Conservation (phyloP, 2,888 invertebrate species). For the Agriotes lineatus region DNA sequence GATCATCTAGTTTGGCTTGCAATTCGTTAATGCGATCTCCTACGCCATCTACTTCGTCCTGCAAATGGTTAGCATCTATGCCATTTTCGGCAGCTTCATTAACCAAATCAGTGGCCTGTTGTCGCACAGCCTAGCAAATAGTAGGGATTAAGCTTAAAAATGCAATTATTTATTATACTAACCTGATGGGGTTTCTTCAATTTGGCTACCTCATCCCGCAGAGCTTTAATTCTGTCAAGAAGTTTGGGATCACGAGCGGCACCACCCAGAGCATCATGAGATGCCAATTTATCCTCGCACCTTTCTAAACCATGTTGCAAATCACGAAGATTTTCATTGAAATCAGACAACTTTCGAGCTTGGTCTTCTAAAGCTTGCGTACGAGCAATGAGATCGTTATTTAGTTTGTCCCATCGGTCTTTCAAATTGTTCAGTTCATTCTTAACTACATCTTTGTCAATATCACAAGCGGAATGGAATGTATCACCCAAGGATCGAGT, state of each 20-base stretch:
- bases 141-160: background rate
- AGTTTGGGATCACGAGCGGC: conserved; percentile 86
- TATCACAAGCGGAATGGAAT: conserved; percentile 88
- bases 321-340: conserved; percentile 86
- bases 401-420: conserved; percentile 91
- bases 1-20: conserved; percentile 81
- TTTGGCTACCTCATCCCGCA: conserved; percentile 84
- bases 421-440: conserved; percentile 85
- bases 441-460: conserved; percentile 91
- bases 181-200: conserved; percentile 79
- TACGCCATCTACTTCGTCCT: conserved; percentile 82
- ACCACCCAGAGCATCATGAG: conserved; percentile 79
- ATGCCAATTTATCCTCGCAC: conserved; percentile 87
- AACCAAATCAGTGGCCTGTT: conserved; percentile 80
- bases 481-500: conserved; percentile 88
- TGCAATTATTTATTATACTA: background rate
- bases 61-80: conserved; percentile 81
- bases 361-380: conserved; percentile 88
- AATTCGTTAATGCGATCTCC: conserved; percentile 83
- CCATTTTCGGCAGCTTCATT: conserved; percentile 82
- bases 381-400: conserved; percentile 83
- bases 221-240: conserved; percentile 84
- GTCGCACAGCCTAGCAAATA: conserved; percentile 47
- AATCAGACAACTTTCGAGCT: conserved; percentile 84
- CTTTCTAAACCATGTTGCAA: conserved; percentile 88